Percentiles rank a stretch among this genome's conserved stretches.
Conservation (phyloP, 2,888 invertebrate species). For the Liposcelis brunnea region DNA sequence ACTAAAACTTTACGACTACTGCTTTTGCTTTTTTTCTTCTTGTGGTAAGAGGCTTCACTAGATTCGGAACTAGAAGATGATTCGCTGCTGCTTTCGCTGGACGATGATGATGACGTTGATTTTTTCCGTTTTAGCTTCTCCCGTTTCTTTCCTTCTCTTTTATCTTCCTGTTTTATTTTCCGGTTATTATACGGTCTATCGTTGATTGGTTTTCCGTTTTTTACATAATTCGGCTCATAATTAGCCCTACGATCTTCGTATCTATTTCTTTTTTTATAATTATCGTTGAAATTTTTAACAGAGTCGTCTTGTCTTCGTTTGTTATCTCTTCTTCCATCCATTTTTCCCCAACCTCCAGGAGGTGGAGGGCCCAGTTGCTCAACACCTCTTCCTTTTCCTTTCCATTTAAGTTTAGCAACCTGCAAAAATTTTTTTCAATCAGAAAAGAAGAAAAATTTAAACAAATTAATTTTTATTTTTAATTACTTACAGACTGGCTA, state of each 20-base stretch:
- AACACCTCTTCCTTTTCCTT: slow-evolving; percentile 71
- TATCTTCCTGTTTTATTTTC: slow-evolving; percentile 12
- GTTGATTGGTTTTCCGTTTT: slow-evolving; percentile 11
- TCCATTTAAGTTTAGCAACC: slow-evolving; percentile 70
- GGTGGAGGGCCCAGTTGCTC: slow-evolving; percentile 28
- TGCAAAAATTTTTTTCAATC: too few relatives aligned
- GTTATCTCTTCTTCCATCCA: slow-evolving; percentile 10
- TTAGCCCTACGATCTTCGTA: slow-evolving; percentile 11
- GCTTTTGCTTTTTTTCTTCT: slow-evolving; percentile 7
- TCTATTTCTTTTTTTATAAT: slow-evolving; percentile 8
- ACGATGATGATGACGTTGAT: slow-evolving; percentile 7
- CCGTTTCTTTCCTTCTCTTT: slow-evolving; percentile 18
- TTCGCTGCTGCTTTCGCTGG: slow-evolving; percentile 6
- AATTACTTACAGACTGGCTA: slow-evolving; percentile 70
- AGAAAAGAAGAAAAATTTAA: neutral
- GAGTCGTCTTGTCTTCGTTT: slow-evolving; percentile 11
- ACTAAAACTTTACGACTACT: slow-evolving; percentile 10
- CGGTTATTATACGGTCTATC: slow-evolving; percentile 10
- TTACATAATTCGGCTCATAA: slow-evolving; percentile 9
- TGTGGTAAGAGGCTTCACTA: neutral
- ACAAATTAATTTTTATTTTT: neutral
- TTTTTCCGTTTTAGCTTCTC: slow-evolving; percentile 4
- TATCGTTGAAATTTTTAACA: slow-evolving; percentile 8
- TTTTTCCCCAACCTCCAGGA: slow-evolving; percentile 19
- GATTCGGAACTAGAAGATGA: slow-evolving; percentile 2